Evolutionary conservation across 2,797 vertebrate species (phyloP).

Genomic region (Hybognathus amarus): DNA sequence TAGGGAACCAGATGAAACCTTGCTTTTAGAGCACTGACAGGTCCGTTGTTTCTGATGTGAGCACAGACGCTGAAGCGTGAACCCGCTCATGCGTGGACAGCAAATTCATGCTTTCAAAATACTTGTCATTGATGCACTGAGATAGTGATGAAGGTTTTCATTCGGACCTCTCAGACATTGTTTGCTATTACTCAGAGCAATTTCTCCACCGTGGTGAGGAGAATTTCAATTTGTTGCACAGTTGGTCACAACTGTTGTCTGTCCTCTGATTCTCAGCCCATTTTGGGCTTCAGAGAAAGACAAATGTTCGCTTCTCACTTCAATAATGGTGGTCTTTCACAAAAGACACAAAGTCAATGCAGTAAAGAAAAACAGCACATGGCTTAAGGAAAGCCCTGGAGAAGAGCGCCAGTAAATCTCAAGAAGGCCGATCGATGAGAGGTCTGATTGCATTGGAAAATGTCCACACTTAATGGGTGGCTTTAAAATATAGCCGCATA

Average conservation of each 20-base stretch:
- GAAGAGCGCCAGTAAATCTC: conserved; percentile 36
- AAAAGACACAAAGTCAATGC: conserved; percentile 64
- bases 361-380: conserved; percentile 38
- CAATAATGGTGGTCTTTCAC: conserved; percentile 59
- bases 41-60: not conserved
- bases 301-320: conserved; percentile 56
- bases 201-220: conserved; percentile 42
- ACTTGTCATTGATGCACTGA: conserved; percentile 39
- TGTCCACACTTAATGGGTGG: conserved; percentile 44
- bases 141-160: conserved; percentile 44
- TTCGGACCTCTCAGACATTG: conserved; percentile 32
- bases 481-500: conserved; percentile 42
- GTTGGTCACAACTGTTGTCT: conserved; percentile 60
- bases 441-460: conserved; percentile 40
- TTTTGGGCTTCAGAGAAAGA: conserved; percentile 72
- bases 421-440: conserved; percentile 39
- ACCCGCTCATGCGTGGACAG: not conserved
- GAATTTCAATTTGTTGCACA: conserved; percentile 59
- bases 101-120: conserved; percentile 38
- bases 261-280: conserved; percentile 69
- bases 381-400: conserved; percentile 39
- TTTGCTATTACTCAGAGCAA: conserved; percentile 43
- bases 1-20: conserved; percentile 7
- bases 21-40: conserved; percentile 12
- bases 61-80: conserved; percentile 4